Base-by-base conservation (phyloP, 1,140 invertebrate species). In the Papilio glaucus region DNA sequence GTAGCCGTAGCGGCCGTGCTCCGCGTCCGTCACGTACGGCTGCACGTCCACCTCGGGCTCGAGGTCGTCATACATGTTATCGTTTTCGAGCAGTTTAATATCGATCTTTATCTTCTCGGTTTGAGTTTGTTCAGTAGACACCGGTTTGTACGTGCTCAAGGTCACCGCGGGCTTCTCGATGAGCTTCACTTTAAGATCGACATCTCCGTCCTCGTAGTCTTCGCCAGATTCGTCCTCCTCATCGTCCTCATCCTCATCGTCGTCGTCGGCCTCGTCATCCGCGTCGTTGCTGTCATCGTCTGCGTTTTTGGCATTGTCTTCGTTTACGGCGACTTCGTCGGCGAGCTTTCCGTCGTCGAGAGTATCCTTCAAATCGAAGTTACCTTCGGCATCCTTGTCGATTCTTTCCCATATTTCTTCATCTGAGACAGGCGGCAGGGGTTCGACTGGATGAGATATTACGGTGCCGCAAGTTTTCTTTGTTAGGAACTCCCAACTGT, bases 371-470 rank as follows among this genome's bases (percentile, higher is more conserved):
- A 91, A 65, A 42, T 91, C 91, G 73, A 92, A 90, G 72, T 88
- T 83, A 18, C 82, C 88, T 4, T 85, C 87, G 2, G 80, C 67
- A 37, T 94, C 94, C 79, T 94, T 93, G 78, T 94, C 83, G 18
- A 94, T 94, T 74, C 93, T 93, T 71, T 94, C 87, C 94, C 94
- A 89, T 83, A 90, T 85, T 89, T 94, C 90, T 83, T 94, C 85
- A 84, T 94, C 86, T 10, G 89, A 90, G 10, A 87, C 85, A 1
- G 85, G 33, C 57, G 86, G 90, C 77, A 84, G 79, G 41, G 80
- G 90, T 76, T 82, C 86, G 12, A 88, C 84, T 0, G 87, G 79
- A 63, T 86, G 88, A 24, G 82, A 67, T 61, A 86, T 74, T 49
- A 83, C 80, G 68, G 71, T 78, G 53, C 86, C 87, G 72, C 92